Percentiles rank a stretch among this genome's conserved stretches.
Conservation (phyloP, 1,140 invertebrate species). For the Zaprionus vittiger region DNA sequence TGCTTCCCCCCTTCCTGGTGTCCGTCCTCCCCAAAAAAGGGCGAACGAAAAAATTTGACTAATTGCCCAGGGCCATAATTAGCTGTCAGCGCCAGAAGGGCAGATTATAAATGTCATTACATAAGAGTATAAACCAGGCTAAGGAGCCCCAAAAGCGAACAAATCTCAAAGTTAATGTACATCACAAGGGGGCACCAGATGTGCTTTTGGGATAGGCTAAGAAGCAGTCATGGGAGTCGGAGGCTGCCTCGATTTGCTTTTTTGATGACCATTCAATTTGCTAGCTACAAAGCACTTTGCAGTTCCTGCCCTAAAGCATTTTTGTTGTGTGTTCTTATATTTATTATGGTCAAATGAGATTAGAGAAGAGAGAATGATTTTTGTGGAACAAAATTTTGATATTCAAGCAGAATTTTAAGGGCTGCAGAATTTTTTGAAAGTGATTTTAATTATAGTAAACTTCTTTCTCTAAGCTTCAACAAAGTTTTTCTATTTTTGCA, state of each 20-base stretch:
- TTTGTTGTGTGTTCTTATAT: background rate
- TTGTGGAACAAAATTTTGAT: background rate
- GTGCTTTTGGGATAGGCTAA: background rate
- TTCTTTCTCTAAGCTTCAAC: background rate
- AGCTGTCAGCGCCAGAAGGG: conserved; percentile 64
- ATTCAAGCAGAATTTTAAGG: background rate
- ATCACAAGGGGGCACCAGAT: conserved; percentile 2
- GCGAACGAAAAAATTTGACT: conserved; percentile 38
- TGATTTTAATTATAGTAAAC: background rate
- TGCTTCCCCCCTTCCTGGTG: background rate
- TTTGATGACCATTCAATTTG: conserved; percentile 51
- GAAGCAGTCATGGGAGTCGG: background rate
- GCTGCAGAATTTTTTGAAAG: background rate
- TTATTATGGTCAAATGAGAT: conserved; percentile 8
- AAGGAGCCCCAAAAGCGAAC: conserved; percentile 15
- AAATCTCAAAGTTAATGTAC: conserved; percentile 40
- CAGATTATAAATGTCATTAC: conserved; percentile 55
- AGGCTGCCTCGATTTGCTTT: conserved; percentile 13
- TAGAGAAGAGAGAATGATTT: background rate
- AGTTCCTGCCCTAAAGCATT: background rate
- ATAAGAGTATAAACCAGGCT: conserved; percentile 27
- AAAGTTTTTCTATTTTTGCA: background rate
- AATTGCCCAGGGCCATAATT: conserved; percentile 60
- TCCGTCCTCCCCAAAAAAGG: background rate
- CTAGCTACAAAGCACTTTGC: conserved; percentile 3